Evolutionary conservation across 2,797 vertebrate species (phyloP), one percentile per base, ranked within the genome.

Genomic region (Todus mexicanus): DNA sequence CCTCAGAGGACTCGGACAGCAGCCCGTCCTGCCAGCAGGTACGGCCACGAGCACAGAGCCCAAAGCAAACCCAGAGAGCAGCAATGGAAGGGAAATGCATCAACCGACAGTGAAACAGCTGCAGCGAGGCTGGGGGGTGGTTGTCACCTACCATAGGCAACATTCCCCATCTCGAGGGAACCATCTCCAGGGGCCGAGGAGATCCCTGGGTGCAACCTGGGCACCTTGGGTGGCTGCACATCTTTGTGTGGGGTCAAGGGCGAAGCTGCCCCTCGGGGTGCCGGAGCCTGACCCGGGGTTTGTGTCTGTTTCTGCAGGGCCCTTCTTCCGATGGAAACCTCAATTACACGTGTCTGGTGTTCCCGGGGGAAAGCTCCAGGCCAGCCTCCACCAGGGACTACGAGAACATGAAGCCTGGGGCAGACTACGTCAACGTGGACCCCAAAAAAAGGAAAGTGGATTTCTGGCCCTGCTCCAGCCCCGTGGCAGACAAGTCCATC

Each of bases 391-490:
- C 45, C 13, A 9, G 15, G 31, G 94, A 96, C 81, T 97, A 97
- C 1, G 87, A 96, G 91, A 90, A 97, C 61, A 4, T 85, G 11
- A 96, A 87, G 25, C 13, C 75, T 8, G 43, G 61, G 1, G 5
- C 26, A 3, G 96, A 97, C 66, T 97, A 97, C 0, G 81, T 97
- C 90, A 98, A 97, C 3, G 87, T 97, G 77, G 82, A 96, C 51
- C 93, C 94, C 0, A 65, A 96, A 78, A 83, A 70, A 68, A 89
- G 16, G 54, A 86, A 74, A 54, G 73, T 3, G 1, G 21, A 54
- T 43, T 57, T 94, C 72, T 97, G 95, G 96, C 21, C 69, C 59
- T 84, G 45, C 65, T 82, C 71, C 63, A 94, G 83, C 37, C 84
- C 93, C 6, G 26, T 38, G 43, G 7, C 54, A 3, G 78, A 88